A percentile compares a stretch with the other conserved stretches of the same genome.
These are phyloP conservation scores for Pollimyrus isidori DNA, from an alignment of 2,113 vertebrate species.

Conservation along the genomic window DNA sequence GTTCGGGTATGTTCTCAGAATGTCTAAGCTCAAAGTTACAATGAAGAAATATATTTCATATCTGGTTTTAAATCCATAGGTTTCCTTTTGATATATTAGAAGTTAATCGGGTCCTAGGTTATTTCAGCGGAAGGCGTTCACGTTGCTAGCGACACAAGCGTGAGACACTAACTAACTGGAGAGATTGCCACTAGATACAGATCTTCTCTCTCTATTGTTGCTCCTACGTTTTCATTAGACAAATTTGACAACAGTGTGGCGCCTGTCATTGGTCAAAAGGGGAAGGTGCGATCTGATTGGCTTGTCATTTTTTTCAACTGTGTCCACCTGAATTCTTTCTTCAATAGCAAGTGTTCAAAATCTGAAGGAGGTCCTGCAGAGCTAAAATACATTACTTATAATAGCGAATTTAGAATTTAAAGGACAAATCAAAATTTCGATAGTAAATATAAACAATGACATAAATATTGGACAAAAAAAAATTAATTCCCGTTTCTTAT, in stretches of 20 bases:
- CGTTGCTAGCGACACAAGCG: slow-evolving; percentile 51
- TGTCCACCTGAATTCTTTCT: slow-evolving; percentile 72
- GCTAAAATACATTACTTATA: slow-evolving; percentile 58
- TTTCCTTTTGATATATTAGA: slow-evolving; percentile 8
- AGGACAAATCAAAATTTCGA: neutral
- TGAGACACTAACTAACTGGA: slow-evolving; percentile 70
- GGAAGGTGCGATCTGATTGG: slow-evolving; percentile 82
- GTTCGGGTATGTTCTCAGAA: slow-evolving; percentile 3
- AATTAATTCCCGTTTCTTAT: slow-evolving; percentile 5
- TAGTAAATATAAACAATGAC: slow-evolving; percentile 11
- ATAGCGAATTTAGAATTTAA: slow-evolving; percentile 31
- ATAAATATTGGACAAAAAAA: neutral
- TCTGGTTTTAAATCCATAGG: slow-evolving; percentile 12
- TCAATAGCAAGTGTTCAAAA: slow-evolving; percentile 67
- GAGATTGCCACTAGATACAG: slow-evolving; percentile 71
- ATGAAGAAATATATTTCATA: neutral
- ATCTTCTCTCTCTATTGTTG: slow-evolving; percentile 82
- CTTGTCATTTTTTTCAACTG: slow-evolving; percentile 66
- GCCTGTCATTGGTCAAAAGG: slow-evolving; percentile 86
- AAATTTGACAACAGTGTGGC: slow-evolving; percentile 98
- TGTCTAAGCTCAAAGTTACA: neutral
- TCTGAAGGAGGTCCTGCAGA: slow-evolving; percentile 58
- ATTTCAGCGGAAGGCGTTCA: slow-evolving; percentile 44
- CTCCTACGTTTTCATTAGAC: slow-evolving; percentile 91
- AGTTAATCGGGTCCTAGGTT: slow-evolving; percentile 13